A percentile compares a stretch with the other conserved stretches of the same genome.
Evolutionary conservation across 2,113 vertebrate species (phyloP).

Genomic region (Vimba vimba): DNA sequence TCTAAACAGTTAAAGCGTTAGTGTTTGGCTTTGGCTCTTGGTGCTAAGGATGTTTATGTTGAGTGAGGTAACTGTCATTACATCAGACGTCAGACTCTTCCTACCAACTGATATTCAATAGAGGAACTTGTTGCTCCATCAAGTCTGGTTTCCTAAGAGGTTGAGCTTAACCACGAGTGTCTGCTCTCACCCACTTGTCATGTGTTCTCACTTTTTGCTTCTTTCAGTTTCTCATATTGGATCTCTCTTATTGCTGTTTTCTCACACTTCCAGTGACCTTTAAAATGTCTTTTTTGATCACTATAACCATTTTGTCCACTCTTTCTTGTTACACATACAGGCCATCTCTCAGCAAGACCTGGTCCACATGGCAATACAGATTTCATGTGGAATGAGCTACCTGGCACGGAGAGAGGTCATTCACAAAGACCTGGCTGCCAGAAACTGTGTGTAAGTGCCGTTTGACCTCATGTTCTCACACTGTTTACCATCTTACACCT

Average conservation of each 20-base stretch:
- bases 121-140: slow-evolving; percentile 28
- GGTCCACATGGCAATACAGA: slow-evolving; percentile 99
- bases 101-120: slow-evolving; percentile 9
- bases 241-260: background rate
- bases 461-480: background rate
- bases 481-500: background rate
- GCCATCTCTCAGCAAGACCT: slow-evolving; percentile 97
- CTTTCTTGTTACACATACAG: slow-evolving; percentile 71
- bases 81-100: slow-evolving; percentile 3
- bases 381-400: slow-evolving; percentile 99
- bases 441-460: slow-evolving; percentile 96
- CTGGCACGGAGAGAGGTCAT: slow-evolving; percentile 96
- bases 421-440: slow-evolving; percentile 96
- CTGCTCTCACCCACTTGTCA: background rate
- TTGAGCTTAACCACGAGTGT: background rate
- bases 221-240: background rate
- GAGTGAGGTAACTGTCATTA: background rate
- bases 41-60: slow-evolving; percentile 21
- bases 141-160: slow-evolving; percentile 30
- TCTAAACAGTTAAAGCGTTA: background rate
- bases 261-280: background rate
- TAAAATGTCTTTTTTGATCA: background rate
- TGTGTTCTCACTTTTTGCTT: background rate
- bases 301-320: background rate
- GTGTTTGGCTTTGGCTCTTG: background rate